A percentile compares a stretch with the other conserved stretches of the same genome.
phyloP scores from a whole-genome alignment of 2,113 vertebrate species.

The Daubentonia madagascariensis region DNA sequence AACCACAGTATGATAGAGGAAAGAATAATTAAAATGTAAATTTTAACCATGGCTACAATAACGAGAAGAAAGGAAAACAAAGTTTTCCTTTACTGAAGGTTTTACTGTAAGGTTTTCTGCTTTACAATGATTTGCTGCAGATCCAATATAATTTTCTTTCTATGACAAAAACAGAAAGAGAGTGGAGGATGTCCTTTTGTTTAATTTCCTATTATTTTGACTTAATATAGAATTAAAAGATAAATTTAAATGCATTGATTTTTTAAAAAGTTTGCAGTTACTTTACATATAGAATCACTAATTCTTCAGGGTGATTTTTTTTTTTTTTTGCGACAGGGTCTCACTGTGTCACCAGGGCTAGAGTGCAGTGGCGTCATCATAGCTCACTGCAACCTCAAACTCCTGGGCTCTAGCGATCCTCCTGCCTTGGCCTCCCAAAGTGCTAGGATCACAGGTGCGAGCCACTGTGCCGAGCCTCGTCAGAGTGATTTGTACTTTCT shows the following conservation, averaged over 20 bases:
- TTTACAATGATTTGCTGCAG: constrained; percentile 15
- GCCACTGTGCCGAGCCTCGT: too few species aligned
- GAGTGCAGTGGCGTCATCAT: too few species aligned
- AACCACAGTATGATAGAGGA: constrained; percentile 9
- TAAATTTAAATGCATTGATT: background rate
- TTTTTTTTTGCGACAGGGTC: too few species aligned
- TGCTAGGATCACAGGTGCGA: too few species aligned
- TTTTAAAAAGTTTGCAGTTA: background rate
- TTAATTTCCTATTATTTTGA: background rate
- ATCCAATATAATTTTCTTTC: background rate
- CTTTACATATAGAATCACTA: background rate
- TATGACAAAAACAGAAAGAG: background rate
- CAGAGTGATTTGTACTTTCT: background rate
- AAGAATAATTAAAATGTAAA: constrained; percentile 63
- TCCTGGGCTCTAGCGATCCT: too few species aligned
- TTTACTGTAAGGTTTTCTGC: background rate
- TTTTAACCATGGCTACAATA: background rate
- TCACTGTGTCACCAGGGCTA: too few species aligned
- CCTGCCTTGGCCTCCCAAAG: too few species aligned
- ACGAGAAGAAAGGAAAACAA: background rate
- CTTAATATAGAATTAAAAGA: background rate
- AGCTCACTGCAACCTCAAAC: too few species aligned
- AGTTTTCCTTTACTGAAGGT: too few species aligned
- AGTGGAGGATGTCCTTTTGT: background rate
- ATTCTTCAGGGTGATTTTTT: background rate